Evolutionary conservation across 2,113 vertebrate genomes (phyloP), one percentile per base, ranked within the genome.

Genomic region (Cairina moschata): DNA sequence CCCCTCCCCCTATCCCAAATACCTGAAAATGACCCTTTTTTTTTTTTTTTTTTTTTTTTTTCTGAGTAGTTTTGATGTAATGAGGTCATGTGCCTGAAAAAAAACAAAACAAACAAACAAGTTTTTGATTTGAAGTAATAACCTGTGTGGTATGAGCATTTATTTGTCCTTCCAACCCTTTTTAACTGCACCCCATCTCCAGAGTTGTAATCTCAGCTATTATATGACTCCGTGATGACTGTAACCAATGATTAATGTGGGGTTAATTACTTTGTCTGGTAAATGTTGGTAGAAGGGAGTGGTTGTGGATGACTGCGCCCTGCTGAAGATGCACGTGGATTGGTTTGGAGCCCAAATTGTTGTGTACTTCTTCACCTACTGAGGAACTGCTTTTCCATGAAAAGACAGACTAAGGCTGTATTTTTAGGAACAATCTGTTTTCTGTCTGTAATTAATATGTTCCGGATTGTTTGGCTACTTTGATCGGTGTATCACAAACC

Each of bases 401-500:
- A 95, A 96, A 95, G 91, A 60, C 85, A 88, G 90, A 94, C 40
- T 42, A 76, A 91, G 73, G 16, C 52, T 88, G 68, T 84, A 73
- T 94, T 89, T 95, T 91, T 60, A 94, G 86, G 87, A 95, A 96
- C 94, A 96, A 94, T 95, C 94, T 95, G 93, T 72, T 95, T 96
- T 97, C 80, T 91, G 77, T 95, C 91, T 92, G 93, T 83, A 96
- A 95, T 96, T 96, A 95, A 96, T 94, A 92, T 20, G 55, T 94
- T 94, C 92, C 9, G 87, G 79, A 94, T 94, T 94, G 88, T 92
- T 93, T 95, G 92, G 83, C 92, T 93, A 84, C 79, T 91, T 86
- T 82, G 72, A 86, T 79, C 59, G 6, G 66, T 63, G 86, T 66
- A 93, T 94, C 90, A 91, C 93, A 94, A 95, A 88, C 91, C 58